Conservation (phyloP, 2,888 invertebrate genomes). For the Ecliptopera silaceata region DNA sequence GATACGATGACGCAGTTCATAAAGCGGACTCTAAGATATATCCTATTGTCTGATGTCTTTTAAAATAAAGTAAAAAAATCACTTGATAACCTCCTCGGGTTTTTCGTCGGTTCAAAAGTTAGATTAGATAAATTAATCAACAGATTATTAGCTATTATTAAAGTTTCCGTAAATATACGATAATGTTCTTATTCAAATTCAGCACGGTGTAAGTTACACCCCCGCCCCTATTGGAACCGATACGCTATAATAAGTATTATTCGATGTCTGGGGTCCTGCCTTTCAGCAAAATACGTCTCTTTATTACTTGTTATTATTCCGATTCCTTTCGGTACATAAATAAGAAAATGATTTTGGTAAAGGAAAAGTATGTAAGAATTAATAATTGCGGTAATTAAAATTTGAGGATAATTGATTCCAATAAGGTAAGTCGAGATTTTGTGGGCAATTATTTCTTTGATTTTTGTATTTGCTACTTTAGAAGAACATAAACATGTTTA, state of each 20-base stretch:
- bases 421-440: not conserved
- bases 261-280: conserved; percentile 58
- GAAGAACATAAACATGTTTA: too few species aligned
- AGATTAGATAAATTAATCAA: too few species aligned
- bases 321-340: conserved; percentile 54
- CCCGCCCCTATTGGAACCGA: conserved; percentile 51
- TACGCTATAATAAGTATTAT: conserved; percentile 63
- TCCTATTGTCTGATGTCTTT: too few species aligned
- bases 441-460: not conserved
- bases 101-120: too few species aligned
- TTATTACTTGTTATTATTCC: conserved; percentile 53
- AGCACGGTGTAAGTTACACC: conserved; percentile 45
- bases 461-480: too few species aligned
- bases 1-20: too few species aligned
- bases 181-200: conserved; percentile 8
- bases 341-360: conserved; percentile 25
- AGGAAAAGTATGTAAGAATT: not conserved
- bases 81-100: too few species aligned
- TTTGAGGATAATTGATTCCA: conserved; percentile 6
- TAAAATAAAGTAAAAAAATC: too few species aligned
- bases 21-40: too few species aligned
- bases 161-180: too few species aligned
- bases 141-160: too few species aligned
- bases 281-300: conserved; percentile 56
- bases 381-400: conserved; percentile 9